Percentiles rank a stretch among this genome's conserved stretches.
Conservation (phyloP, 2,888 invertebrate species). For the Proisotoma minuta region DNA sequence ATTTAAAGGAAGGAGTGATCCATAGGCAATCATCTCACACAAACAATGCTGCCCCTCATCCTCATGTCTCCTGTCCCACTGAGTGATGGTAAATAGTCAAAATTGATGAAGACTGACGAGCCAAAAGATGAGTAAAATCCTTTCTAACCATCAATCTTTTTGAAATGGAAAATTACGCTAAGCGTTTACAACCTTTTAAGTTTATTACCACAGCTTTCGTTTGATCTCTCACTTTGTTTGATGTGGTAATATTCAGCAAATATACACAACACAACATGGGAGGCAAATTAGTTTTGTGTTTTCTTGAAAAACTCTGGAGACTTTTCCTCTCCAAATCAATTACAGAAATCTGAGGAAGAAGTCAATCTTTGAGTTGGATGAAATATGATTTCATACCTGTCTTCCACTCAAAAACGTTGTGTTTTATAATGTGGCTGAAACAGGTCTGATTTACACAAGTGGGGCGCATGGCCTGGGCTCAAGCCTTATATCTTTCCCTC, state of each 20-base stretch:
- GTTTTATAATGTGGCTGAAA: not conserved
- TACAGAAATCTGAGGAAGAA: conserved; percentile 2
- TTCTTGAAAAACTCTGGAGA: too few relatives aligned
- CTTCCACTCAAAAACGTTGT: not conserved
- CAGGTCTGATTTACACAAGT: conserved; percentile 3
- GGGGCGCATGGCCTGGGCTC: not conserved
- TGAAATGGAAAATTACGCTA: too few relatives aligned
- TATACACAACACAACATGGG: not conserved
- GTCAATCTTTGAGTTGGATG: conserved; percentile 4
- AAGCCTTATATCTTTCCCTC: conserved; percentile 29
- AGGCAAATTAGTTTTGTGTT: not conserved
- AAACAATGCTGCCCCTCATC: too few relatives aligned
- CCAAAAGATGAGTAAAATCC: too few relatives aligned
- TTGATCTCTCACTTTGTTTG: too few relatives aligned
- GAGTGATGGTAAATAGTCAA: conserved; percentile 11
- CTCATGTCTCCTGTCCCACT: too few relatives aligned
- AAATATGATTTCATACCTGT: conserved; percentile 6
- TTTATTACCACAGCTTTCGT: not conserved
- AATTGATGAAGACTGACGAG: conserved; percentile 6
- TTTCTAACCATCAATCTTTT: too few relatives aligned
- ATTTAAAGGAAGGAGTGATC: too few relatives aligned
- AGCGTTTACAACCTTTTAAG: conserved; percentile 12
- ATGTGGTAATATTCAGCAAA: too few relatives aligned
- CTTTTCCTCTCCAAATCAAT: conserved; percentile 4
- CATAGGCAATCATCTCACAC: too few relatives aligned